Evolutionary conservation across 2,113 vertebrate species (phyloP).

Genomic region (Vombatus ursinus): DNA sequence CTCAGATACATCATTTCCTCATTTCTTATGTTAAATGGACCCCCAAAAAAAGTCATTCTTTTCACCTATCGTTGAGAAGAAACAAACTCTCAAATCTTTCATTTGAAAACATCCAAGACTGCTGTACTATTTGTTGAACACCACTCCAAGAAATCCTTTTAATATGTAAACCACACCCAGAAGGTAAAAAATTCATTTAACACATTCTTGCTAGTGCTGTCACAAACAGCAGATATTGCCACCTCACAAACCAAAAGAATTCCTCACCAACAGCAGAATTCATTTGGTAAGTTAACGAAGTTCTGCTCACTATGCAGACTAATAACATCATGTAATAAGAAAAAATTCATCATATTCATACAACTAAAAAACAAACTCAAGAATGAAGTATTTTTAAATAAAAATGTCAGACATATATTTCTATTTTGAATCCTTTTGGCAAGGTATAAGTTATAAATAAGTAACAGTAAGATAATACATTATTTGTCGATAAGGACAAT

Average conservation of each 20-base stretch:
- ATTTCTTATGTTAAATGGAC: background rate
- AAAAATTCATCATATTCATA: constrained; percentile 32
- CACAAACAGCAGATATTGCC: constrained; percentile 63
- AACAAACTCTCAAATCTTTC: constrained; percentile 13
- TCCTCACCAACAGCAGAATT: constrained; percentile 78
- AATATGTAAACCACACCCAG: constrained; percentile 60
- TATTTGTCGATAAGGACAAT: background rate
- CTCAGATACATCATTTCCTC: constrained; percentile 11
- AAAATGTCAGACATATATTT: constrained; percentile 5
- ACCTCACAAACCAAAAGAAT: constrained; percentile 75
- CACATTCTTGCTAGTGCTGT: constrained; percentile 72
- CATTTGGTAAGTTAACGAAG: constrained; percentile 79
- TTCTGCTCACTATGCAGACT: constrained; percentile 38
- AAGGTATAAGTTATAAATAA: constrained; percentile 46
- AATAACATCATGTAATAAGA: background rate
- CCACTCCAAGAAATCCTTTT: constrained; percentile 8
- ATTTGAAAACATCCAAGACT: constrained; percentile 46
- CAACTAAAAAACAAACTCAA: constrained; percentile 58
- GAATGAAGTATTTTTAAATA: constrained; percentile 36
- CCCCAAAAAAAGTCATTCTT: background rate
- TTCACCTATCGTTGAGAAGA: constrained; percentile 44
- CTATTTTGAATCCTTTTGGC: background rate
- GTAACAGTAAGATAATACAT: background rate
- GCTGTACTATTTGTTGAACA: background rate
- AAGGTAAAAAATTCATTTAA: constrained; percentile 66